A percentile compares a stretch with the other conserved stretches of the same genome.
Conservation (phyloP, 2,113 vertebrate species). For the Oostethus manadensis region DNA sequence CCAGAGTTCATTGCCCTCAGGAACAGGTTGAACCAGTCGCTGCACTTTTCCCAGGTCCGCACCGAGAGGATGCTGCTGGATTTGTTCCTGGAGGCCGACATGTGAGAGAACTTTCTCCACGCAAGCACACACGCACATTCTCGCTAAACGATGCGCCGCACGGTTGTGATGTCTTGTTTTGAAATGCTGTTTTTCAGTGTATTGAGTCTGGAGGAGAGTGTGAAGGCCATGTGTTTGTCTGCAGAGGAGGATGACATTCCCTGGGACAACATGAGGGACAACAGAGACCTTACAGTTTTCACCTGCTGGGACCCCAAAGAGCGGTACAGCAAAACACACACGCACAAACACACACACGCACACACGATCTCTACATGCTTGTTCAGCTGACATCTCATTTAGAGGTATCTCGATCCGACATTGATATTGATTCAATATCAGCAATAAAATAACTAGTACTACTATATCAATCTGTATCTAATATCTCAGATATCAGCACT, state of each 20-base stretch:
- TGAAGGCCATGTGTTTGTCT: conserved; percentile 90
- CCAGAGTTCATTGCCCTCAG: conserved; percentile 97
- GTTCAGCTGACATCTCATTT: too few relatives aligned
- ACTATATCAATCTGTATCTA: too few relatives aligned
- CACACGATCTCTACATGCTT: too few relatives aligned
- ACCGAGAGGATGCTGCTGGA: conserved; percentile 94
- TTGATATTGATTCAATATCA: too few relatives aligned
- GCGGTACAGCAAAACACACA: conserved; percentile 60
- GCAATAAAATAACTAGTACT: too few relatives aligned
- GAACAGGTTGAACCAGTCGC: conserved; percentile 92
- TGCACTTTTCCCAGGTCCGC: conserved; percentile 97
- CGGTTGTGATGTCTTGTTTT: not conserved
- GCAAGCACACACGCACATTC: accelerated
- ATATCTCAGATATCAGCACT: too few relatives aligned
- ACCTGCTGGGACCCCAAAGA: conserved; percentile 92
- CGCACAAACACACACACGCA: too few relatives aligned
- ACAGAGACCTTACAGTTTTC: conserved; percentile 90
- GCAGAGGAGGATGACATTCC: conserved; percentile 96
- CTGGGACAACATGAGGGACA: conserved; percentile 89
- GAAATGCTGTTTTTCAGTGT: conserved; percentile 67
- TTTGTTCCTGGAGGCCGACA: conserved; percentile 91
- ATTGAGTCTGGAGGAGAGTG: conserved; percentile 88
- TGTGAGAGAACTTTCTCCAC: conserved; percentile 73
- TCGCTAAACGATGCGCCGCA: not conserved
- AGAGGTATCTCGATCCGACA: too few relatives aligned